Base-by-base conservation (phyloP, 2,113 vertebrate genomes). In the Lophotis ruficrista region DNA sequence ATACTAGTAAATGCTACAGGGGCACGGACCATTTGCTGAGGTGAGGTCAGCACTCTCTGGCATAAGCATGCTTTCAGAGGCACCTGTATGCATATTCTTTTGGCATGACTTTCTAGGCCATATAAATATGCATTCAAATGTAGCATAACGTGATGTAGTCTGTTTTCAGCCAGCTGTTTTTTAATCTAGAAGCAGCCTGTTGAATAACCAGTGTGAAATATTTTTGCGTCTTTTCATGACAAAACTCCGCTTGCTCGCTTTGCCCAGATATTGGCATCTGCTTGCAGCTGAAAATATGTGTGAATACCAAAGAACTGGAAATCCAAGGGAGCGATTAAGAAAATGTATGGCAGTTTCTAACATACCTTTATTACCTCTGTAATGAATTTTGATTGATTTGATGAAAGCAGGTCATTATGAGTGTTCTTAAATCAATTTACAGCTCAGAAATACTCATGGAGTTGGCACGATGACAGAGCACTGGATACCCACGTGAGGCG, bases 381-480 rank as follows among this genome's bases (percentile, higher is more conserved):
- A 94, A 94, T 57, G 62, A 87, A 91, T 81, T 86, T 86, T 80
- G 79, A 96, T 97, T 83, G n/a, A 83, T 89, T 83, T 54, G 77
- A 79, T 83, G 48, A 31, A 85, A 85, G 75, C 70, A 72, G 77
- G 86, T 83, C 53, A 72, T 90, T 62, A 83, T 21, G 60, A 87
- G 78, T 30, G 54, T 71, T 78, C 90, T 92, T 62, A 78, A 95
- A 94, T 84, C 91, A 66, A 93, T 71, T 89, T 88, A n/a, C 17
- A 93, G 50, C 47, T 93, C 53, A 76, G 88, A 69, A 92, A 72
- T 47, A 23, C 25, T 71, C 7, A 0, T 18, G 7, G 72, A 54
- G 37, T 16, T 91, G 60, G 69, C 78, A 72, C 0, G 0, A 61
- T 69, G 80, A 87, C 45, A 88, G 50, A 81, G 84, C 77, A 50